A percentile compares a stretch with the other conserved stretches of the same genome.
Conservation (phyloP, 2,113 vertebrate species). For the Antechinus flavipes region DNA sequence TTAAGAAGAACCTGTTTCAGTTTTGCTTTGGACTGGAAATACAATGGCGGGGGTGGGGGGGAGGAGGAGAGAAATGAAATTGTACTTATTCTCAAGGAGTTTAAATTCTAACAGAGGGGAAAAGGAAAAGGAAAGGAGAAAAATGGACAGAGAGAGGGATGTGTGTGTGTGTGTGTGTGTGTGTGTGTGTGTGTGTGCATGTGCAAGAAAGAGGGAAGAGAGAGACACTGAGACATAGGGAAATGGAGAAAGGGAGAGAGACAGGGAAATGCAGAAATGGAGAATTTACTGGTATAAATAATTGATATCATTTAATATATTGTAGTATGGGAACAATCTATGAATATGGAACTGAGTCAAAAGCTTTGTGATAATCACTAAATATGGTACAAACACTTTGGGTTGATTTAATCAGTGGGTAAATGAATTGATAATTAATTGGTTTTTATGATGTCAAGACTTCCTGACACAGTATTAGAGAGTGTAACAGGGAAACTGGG, state of each 20-base stretch:
- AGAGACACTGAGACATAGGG: background rate
- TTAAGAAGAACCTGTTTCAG: background rate
- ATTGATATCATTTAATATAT: background rate
- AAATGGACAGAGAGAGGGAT: too few species aligned
- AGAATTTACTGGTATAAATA: background rate
- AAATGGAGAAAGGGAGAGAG: background rate
- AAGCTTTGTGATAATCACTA: background rate
- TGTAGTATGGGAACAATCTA: background rate
- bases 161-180: too few species aligned
- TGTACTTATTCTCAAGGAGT: background rate
- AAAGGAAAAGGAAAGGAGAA: background rate
- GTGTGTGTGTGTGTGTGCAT: too few species aligned
- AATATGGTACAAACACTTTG: background rate
- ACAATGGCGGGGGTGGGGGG: background rate
- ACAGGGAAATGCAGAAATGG: background rate
- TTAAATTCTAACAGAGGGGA: background rate
- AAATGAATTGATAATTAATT: background rate
- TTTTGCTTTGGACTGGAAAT: background rate
- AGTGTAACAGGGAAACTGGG: background rate
- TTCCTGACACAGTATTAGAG: background rate
- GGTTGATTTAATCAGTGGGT: background rate
- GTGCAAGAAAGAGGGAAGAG: too few species aligned
- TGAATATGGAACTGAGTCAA: background rate
- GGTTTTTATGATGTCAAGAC: background rate
- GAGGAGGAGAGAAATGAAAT: background rate